These are phyloP conservation scores for Lacerta bilineata DNA, from an alignment of 2,797 vertebrate species.

Conservation along the genomic window DNA sequence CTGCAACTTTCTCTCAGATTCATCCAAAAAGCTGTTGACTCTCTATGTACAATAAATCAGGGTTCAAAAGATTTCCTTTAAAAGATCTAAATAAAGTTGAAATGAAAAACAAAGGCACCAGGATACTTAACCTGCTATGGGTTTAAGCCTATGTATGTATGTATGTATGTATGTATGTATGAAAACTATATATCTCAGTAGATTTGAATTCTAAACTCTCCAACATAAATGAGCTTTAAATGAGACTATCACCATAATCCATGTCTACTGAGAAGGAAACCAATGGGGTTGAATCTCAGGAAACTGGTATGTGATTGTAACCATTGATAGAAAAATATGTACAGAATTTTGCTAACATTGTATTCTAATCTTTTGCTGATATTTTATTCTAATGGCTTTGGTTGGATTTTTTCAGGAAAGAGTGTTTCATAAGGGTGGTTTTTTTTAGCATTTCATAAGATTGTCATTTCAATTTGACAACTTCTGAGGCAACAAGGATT, in stretches of 20 bases:
- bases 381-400: background rate
- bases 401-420: background rate
- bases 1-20: constrained; percentile 42
- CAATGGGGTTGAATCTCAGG: background rate
- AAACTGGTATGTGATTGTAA: background rate
- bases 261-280: background rate
- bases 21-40: background rate
- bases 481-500: background rate
- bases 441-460: background rate
- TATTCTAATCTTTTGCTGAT: background rate
- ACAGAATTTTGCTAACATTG: background rate
- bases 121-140: background rate
- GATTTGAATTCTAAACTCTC: background rate
- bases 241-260: background rate
- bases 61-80: constrained; percentile 49
- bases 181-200: background rate
- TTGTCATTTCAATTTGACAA: background rate
- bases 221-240: background rate
- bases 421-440: background rate
- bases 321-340: background rate
- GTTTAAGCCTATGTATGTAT: background rate
- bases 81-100: constrained; percentile 44
- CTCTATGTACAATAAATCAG: constrained; percentile 32
- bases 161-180: too few relatives aligned
- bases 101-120: constrained; percentile 15